Percentiles rank a stretch among this genome's conserved stretches.
Evolutionary conservation across 2,113 vertebrate species (phyloP).

Genomic region (Neomonachus schauinslandi): DNA sequence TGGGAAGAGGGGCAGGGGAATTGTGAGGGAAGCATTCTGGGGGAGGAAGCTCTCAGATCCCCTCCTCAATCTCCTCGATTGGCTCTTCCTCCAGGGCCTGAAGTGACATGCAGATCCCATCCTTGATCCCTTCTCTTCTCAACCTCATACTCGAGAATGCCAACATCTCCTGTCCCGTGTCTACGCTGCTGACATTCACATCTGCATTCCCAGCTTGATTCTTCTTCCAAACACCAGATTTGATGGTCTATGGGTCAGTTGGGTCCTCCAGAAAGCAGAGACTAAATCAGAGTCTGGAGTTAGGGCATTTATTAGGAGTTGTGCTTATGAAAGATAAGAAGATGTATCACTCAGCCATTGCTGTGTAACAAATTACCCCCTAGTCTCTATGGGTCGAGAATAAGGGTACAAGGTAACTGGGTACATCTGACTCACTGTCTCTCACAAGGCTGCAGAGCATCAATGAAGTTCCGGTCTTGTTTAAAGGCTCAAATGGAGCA

Average conservation of each 20-base stretch:
- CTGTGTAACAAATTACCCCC: neutral
- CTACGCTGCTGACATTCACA: neutral
- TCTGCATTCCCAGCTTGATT: neutral
- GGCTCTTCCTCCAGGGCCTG: neutral
- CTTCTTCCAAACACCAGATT: neutral
- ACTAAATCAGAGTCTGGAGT: neutral
- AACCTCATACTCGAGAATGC: fast-evolving
- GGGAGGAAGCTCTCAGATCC: neutral
- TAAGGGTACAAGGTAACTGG: neutral
- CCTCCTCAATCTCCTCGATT: neutral
- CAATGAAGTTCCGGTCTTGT: neutral
- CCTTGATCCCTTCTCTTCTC: neutral
- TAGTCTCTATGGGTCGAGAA: neutral
- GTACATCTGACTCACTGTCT: neutral
- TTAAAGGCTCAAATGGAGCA: neutral
- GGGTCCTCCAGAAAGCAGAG: neutral
- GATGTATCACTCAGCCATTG: neutral
- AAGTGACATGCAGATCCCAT: neutral
- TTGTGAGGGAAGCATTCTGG: neutral
- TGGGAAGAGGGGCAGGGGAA: too few relatives aligned
- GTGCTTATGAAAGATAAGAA: neutral
- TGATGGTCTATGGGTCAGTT: neutral
- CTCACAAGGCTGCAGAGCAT: neutral
- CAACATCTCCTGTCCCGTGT: neutral
- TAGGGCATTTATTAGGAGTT: neutral